phyloP scores from a whole-genome alignment of 2,888 invertebrate species.

The Phania funesta region DNA sequence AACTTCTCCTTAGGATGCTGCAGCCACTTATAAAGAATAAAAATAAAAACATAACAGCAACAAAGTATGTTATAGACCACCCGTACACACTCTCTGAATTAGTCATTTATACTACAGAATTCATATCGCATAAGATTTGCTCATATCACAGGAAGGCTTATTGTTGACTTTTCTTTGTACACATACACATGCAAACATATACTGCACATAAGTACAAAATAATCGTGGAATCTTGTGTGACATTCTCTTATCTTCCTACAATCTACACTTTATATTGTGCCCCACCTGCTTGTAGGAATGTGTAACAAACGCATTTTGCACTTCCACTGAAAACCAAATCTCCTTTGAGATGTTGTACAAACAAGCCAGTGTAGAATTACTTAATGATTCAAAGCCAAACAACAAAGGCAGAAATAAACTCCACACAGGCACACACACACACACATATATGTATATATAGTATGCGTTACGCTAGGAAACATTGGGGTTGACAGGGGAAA shows the following conservation, averaged over 20 bases:
- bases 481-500: neutral
- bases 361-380: conserved; percentile 58
- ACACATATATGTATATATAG: neutral
- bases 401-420: conserved; percentile 38
- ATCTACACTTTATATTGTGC: neutral
- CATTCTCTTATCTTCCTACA: neutral
- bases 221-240: conserved; percentile 12
- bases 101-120: conserved; percentile 17
- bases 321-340: conserved; percentile 38
- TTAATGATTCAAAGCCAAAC: conserved; percentile 55
- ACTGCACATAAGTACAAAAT: neutral
- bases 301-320: conserved; percentile 23
- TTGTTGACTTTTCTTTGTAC: conserved; percentile 23
- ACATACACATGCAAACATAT: neutral
- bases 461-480: neutral
- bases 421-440: conserved; percentile 2
- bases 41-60: neutral
- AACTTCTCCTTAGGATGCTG: conserved; percentile 34
- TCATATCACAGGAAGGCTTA: conserved; percentile 43
- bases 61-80: neutral
- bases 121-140: conserved; percentile 43
- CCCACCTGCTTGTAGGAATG: neutral
- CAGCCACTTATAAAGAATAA: neutral
- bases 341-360: conserved; percentile 57
- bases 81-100: neutral